Base-by-base conservation (phyloP, 2,888 invertebrate species). In the Colletes collaris region DNA sequence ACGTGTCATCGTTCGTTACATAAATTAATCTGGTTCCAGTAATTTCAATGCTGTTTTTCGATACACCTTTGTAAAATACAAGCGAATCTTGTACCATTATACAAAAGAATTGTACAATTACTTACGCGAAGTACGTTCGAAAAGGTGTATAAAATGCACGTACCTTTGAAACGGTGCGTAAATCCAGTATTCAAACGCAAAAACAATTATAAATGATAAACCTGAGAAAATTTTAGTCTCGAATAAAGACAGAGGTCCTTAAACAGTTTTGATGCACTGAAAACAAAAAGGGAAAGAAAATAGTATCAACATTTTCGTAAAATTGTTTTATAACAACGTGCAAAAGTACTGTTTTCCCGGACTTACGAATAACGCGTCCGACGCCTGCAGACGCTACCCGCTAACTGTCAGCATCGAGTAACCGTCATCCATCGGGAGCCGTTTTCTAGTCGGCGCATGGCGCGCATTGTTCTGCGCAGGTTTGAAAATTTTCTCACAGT, bases 341-440 rank as follows among this genome's bases (percentile, higher is more conserved):
- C 5, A 7, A 7, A 44, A 7, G 8, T 53, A 46, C n/a, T 4
- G 19, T 37, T 52, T 49, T 46, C n/a, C 49, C 44, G 67, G 10
- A 78, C 72, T 62, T 69, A 44, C n/a, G 56, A 65, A 16, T 16
- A 46, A 68, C 46, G 69, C 77, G 77, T 79, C 81, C 79, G 81
- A 80, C 84, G 79, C 83, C 81, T 83, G 68, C 83, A 86, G 86
- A 85, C 85, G 87, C 85, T 88, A 81, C 81, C 74, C 82, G 83
- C 80, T 78, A 85, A 90, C 90, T 90, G 89, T 13, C 60, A 10
- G 85, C 86, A 79, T 79, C 73, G 76, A 79, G 79, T 75, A 82
- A 83, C 77, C 83, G 84, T 87, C 86, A 84, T 86, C 82, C 82
- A 84, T 83, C 82, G 85, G 82, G 79, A 76, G 65, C 74, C 74